Base-by-base conservation (phyloP, 2,113 vertebrate species). In the Lethenteron camtschaticum region DNA sequence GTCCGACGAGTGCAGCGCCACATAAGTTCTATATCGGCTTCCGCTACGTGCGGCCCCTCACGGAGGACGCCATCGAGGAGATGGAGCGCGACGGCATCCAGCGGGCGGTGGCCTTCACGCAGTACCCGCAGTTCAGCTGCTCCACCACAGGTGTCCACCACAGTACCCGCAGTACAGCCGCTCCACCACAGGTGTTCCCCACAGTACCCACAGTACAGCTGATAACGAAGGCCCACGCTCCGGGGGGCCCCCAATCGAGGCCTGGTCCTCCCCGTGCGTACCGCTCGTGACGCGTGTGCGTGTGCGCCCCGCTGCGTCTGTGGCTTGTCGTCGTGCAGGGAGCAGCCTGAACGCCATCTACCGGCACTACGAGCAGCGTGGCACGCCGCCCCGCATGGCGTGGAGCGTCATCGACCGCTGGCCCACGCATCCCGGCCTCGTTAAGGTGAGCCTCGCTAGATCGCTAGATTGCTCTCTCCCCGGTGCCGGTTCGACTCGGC, bases 11-110 rank as follows among this genome's bases (percentile, higher is more conserved):
- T 72, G 71, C 71, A 86, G 94, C 89, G 0, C 94, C 94, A 58
- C 92, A 99, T 78, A 96, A 94, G 74, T 96, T 92, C 80, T 99
- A 99, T 76, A 96, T 99, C 0, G 94, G 94, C 4, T 99, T 99
- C 80, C 88, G 94, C 0, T 96, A 96, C 1, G 90, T 96, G 3
- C 81, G 84, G 2, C 92, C 94, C 0, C 80, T 99, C 75, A 99
- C 94, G 0, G 94, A 99, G 77, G 85, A 88, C 16, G 89, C 94
- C 2, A 83, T 99, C 4, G 84, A 87, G 72, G 80, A 85, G 78
- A 99, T 99, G 94, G 94, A 99, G 82, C 79, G 76, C 3, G 94
- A 96, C 0, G 90, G 87, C 1, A 72, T 99, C 1, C 83, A 96
- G 57, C 74, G 94, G 75, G 94, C 94, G 0, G 76, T 99, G 9